Percentiles rank a stretch among this genome's conserved stretches.
Conservation (phyloP, 2,797 vertebrate species). For the Hippopotamyrus pictus region DNA sequence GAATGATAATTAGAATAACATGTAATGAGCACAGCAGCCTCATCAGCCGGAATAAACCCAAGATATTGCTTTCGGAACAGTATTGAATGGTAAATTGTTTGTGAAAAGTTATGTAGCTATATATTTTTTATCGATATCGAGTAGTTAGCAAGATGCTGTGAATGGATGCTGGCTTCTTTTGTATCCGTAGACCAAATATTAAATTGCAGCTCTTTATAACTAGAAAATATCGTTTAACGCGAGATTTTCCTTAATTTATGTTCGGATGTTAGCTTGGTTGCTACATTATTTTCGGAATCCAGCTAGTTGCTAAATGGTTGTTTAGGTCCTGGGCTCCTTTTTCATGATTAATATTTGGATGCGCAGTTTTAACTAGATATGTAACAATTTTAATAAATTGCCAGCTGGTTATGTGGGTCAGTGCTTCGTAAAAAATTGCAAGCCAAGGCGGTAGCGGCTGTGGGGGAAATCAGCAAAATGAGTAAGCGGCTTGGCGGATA, state of each 20-base stretch:
- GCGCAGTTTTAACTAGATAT: background rate
- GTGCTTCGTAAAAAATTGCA: background rate
- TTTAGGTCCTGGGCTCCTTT: background rate
- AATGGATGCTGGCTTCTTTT: background rate
- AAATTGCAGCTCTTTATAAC: background rate
- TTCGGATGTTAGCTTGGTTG: background rate
- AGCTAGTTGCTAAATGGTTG: background rate
- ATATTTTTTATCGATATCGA: background rate
- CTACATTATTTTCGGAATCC: background rate
- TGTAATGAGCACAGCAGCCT: slow-evolving; percentile 15
- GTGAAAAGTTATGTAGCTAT: slow-evolving; percentile 9
- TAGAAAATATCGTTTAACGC: background rate
- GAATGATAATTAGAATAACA: slow-evolving; percentile 10
- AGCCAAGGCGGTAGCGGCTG: background rate
- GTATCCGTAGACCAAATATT: background rate
- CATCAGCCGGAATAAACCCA: slow-evolving; percentile 10
- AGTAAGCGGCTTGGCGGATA: slow-evolving; percentile 1
- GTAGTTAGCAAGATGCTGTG: background rate
- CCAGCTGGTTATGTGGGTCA: background rate
- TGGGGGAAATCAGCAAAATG: background rate
- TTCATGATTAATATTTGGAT: background rate
- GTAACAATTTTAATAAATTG: background rate
- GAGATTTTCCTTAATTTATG: background rate
- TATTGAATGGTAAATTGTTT: slow-evolving; percentile 26
- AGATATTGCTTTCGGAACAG: slow-evolving; percentile 2